These are phyloP conservation scores for Eumeta japonica DNA, from an alignment of 1,140 invertebrate species.

Conservation along the genomic window DNA sequence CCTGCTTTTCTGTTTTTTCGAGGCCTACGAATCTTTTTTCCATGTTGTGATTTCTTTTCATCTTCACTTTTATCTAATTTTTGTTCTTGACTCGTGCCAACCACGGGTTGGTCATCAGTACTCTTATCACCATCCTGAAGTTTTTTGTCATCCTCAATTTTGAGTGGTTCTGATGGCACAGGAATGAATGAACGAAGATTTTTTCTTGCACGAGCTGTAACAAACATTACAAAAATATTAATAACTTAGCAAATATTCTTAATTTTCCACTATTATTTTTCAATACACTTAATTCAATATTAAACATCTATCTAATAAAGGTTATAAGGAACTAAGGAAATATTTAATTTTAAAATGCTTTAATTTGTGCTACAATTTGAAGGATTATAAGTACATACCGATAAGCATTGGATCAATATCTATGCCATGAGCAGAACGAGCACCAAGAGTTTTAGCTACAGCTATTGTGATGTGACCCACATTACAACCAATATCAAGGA, in stretches of 20 bases:
- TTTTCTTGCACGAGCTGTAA: slow-evolving; percentile 43
- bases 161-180: slow-evolving; percentile 29
- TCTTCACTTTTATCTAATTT: slow-evolving; percentile 17
- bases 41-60: slow-evolving; percentile 25
- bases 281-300: no score
- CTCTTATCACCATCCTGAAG: slow-evolving; percentile 23
- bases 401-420: slow-evolving; percentile 94
- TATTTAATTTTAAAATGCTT: no score
- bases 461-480: slow-evolving; percentile 89
- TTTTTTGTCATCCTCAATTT: slow-evolving; percentile 24
- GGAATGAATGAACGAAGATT: slow-evolving; percentile 42
- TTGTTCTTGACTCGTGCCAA: background rate
- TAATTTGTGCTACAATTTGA: background rate
- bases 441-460: slow-evolving; percentile 81
- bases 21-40: slow-evolving; percentile 32
- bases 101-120: slow-evolving; percentile 23
- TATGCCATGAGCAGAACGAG: slow-evolving; percentile 85
- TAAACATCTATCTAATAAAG: no score
- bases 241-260: background rate
- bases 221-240: background rate
- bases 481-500: slow-evolving; percentile 97
- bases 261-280: background rate
- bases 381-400: slow-evolving; percentile 28
- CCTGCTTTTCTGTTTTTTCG: slow-evolving; percentile 45
- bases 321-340: no score